Conservation (phyloP, 2,888 invertebrate species). For the Embidobia sp. region DNA sequence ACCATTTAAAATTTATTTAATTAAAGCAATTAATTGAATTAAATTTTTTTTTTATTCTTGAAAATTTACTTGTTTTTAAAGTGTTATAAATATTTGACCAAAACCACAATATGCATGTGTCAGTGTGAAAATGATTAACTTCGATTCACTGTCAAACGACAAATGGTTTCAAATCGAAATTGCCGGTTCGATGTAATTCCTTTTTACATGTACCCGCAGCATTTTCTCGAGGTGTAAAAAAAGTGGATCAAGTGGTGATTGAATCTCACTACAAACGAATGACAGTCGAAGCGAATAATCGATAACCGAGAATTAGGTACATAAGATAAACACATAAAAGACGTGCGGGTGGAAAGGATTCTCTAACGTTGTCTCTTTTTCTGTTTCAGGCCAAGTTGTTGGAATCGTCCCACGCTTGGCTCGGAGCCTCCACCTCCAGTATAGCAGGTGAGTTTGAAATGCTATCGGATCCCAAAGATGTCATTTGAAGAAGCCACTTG, state of each 20-base stretch:
- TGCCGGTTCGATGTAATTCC: too few relatives aligned
- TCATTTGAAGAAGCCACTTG: slow-evolving; percentile 54
- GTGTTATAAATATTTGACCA: too few relatives aligned
- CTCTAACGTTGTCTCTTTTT: slow-evolving; percentile 69
- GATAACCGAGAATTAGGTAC: too few relatives aligned
- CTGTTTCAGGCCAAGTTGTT: slow-evolving; percentile 93
- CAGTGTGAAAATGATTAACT: too few relatives aligned
- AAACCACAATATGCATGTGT: too few relatives aligned
- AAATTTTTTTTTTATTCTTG: too few relatives aligned
- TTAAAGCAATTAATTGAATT: too few relatives aligned
- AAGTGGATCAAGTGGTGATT: neutral
- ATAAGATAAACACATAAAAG: neutral
- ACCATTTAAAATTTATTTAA: too few relatives aligned
- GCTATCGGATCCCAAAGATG: slow-evolving; percentile 52
- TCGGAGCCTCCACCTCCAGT: slow-evolving; percentile 93
- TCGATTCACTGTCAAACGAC: too few relatives aligned
- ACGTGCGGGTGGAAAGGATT: neutral
- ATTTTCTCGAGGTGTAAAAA: neutral
- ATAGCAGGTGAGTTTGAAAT: slow-evolving; percentile 91
- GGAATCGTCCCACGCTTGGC: slow-evolving; percentile 96
- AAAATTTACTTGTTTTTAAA: too few relatives aligned
- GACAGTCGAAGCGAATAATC: slow-evolving; percentile 10
- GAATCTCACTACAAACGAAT: neutral
- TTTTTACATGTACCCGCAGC: too few relatives aligned
- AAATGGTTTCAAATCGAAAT: too few relatives aligned